These are phyloP conservation scores for Drosophila bifasciata DNA, from an alignment of 1,140 invertebrate species.

Conservation along the genomic window DNA sequence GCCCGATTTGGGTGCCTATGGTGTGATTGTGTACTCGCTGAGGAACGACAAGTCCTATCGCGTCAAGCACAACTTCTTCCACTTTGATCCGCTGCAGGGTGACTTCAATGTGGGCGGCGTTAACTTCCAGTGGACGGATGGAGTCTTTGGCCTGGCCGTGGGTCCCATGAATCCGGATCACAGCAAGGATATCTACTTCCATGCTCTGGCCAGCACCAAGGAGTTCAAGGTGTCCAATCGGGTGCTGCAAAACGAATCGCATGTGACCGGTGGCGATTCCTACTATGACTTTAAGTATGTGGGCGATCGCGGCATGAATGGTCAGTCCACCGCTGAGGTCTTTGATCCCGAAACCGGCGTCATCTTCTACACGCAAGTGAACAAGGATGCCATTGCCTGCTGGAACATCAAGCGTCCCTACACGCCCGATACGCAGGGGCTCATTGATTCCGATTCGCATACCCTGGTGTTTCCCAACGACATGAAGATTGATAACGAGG, in stretches of 20 bases:
- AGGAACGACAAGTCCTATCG: constrained; percentile 90
- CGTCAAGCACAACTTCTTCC: constrained; percentile 91
- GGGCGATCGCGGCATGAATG: constrained; percentile 88
- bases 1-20: constrained; percentile 90
- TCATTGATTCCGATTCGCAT: constrained; percentile 87
- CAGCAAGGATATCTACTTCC: constrained; percentile 90
- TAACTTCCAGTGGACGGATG: constrained; percentile 92
- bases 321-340: constrained; percentile 90
- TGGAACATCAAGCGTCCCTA: constrained; percentile 89
- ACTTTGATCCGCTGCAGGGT: constrained; percentile 91
- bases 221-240: constrained; percentile 90
- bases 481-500: constrained; percentile 86
- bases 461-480: constrained; percentile 89
- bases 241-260: constrained; percentile 88
- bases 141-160: constrained; percentile 89
- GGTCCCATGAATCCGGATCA: constrained; percentile 86
- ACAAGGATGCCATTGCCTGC: constrained; percentile 87
- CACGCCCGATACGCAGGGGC: constrained; percentile 87
- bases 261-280: constrained; percentile 85
- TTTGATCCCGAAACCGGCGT: constrained; percentile 89
- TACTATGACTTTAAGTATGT: constrained; percentile 89
- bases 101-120: constrained; percentile 89
- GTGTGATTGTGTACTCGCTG: constrained; percentile 90
- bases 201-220: constrained; percentile 89
- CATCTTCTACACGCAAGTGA: constrained; percentile 90